Evolutionary conservation across 2,113 vertebrate species (phyloP).

Genomic region (Melanerpes aurifrons): DNA sequence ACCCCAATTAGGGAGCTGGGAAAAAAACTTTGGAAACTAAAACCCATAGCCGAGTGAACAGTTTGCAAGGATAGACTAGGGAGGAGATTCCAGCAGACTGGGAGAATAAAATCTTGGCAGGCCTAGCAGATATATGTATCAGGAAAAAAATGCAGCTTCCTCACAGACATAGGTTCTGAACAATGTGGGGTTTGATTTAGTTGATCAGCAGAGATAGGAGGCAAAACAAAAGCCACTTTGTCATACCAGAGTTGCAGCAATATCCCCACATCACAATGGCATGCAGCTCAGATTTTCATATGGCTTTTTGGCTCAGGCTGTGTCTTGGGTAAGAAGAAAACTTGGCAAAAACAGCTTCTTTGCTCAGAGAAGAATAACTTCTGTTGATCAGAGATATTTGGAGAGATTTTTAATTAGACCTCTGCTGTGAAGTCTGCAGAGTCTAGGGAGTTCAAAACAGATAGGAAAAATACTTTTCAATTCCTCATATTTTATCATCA

Average conservation of each 20-base stretch:
- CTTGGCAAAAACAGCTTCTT: conserved; percentile 52
- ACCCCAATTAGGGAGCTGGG: not conserved
- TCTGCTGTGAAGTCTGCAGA: conserved; percentile 11
- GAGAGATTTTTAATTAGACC: conserved; percentile 53
- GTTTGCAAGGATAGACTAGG: not conserved
- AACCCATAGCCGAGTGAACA: not conserved
- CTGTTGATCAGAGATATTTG: conserved; percentile 44
- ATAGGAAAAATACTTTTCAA: conserved; percentile 20
- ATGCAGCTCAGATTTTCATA: conserved; percentile 19
- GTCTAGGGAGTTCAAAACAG: conserved; percentile 32
- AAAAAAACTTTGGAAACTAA: not conserved
- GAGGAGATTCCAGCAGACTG: not conserved
- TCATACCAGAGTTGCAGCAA: conserved; percentile 3
- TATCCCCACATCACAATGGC: conserved; percentile 29
- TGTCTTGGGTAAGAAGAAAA: conserved; percentile 20
- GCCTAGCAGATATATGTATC: conserved; percentile 19
- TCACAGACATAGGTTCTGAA: conserved; percentile 11
- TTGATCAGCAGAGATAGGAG: conserved; percentile 21
- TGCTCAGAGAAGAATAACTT: conserved; percentile 48
- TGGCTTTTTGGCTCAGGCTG: conserved; percentile 30
- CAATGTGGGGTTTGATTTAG: conserved; percentile 45
- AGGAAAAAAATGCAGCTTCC: conserved; percentile 12
- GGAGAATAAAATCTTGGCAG: conserved; percentile 28
- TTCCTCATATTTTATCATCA: conserved; percentile 42
- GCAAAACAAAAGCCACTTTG: conserved; percentile 55